Evolutionary conservation across 2,113 vertebrate species (phyloP), one percentile per base, ranked within the genome.

Genomic region (Alosa alosa): DNA sequence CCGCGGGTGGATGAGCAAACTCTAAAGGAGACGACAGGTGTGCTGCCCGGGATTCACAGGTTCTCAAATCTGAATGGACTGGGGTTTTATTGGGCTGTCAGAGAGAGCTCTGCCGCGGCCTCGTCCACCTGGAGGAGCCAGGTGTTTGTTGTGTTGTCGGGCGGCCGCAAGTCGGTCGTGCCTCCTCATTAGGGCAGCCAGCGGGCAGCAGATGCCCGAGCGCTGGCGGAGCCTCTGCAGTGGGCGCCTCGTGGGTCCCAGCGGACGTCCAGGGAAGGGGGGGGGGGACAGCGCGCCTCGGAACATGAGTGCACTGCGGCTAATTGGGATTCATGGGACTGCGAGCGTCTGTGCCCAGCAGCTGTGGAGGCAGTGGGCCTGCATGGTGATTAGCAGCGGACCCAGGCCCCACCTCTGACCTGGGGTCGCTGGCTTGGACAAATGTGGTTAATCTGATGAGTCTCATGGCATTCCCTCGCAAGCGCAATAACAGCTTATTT

Each of bases 91-190:
- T 20, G 6, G 15, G 57, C 57, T 64, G 4, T 64, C 22, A 10
- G 57, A 25, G 50, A 64, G 25, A 8, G n/a, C n/a, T 36, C 25
- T 1, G 64, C 64, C 11, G 10, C 64, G 2, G 7, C 64, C 64
- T 31, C 31, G 64, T 72, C 64, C 64, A 72, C 31, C 72, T n/a
- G 68, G 68, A 81, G 60, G 13, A 7, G 31, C 39, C 91, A 89
- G 55, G 75, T 82, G 68, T 85, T 84, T n/a, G 64, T 10, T 11
- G 7, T 1, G 64, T 44, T 44, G 41, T 44, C 11, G 64, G 64
- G n/a, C 22, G 57, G 84, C 75, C 41, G 87, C 41, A 55, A 41
- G 72, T 82, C 82, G 36, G 22, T 82, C 31, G 81, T 15, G 45
- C 17, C 52, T 81, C 81, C 68, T 85, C 84, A 52, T 72, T 75